Base-by-base conservation (phyloP, 2,888 invertebrate species). In the Argyresthia goedartella region DNA sequence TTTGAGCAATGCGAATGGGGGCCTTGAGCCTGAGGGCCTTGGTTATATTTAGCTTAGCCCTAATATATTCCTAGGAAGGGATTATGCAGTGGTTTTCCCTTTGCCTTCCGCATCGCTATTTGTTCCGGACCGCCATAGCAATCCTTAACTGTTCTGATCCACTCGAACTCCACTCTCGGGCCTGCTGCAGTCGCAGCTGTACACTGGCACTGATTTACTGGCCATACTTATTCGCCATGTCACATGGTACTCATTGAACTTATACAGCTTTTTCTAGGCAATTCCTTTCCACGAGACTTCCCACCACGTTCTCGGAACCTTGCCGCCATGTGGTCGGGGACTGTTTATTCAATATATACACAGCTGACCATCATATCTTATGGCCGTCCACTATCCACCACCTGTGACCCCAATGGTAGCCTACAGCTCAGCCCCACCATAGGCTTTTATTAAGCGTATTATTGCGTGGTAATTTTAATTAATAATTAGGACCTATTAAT, bases 261-360 rank as follows among this genome's bases (percentile, higher is more conserved):
- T 43, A 35, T 35, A 51, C 50, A 47, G 53, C 33, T 34, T 51
- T 53, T 53, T 53, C n/a, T 50, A 48, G 16, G 50, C 36, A 48
- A 51, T 35, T 14, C 50, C 51, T 11, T 53, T 39, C 42, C 51
- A 36, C 51, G n/a, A 13, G 49, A 41, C 45, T 51, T 49, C 49
- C 49, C 51, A 49, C 54, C 49, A 51, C 49, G 34, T 34, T 44
- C 50, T 53, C 39, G 33, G 46, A 47, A 52, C 34, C 47, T 41
- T 51, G 55, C 51, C 36, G 55, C 55, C 53, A 48, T 35, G 15
- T 53, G 53, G 53, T 53, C 51, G 53, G 53, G 53, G 55, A 47
- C 53, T 55, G 53, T 51, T 53, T 55, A 51, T 54, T 54, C 54
- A 51, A 39, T 49, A 50, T 54, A 54, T 54, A 52, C 49, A 49